Evolutionary conservation across 2,888 invertebrate species (phyloP).

Genomic region (Papilio gigon): DNA sequence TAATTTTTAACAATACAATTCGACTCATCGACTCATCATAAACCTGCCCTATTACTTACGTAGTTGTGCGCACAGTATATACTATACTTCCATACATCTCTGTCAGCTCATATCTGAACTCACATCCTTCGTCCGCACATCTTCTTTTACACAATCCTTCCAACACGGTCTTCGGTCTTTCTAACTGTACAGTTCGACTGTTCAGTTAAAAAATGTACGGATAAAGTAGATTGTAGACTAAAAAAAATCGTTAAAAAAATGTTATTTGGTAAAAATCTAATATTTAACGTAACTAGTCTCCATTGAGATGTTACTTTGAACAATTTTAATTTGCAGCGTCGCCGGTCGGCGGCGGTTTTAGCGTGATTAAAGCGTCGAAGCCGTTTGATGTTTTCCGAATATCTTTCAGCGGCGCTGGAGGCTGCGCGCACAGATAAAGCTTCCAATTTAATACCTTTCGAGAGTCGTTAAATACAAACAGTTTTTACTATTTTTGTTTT

Average conservation of each 20-base stretch:
- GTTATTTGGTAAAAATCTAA: background rate
- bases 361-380: slow-evolving; percentile 37
- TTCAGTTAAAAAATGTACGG: too few species aligned
- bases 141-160: too few species aligned
- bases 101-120: too few species aligned
- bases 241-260: background rate
- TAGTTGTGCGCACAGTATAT: too few species aligned
- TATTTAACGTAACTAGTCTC: background rate
- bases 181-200: too few species aligned
- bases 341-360: slow-evolving; percentile 32
- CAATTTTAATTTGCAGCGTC: slow-evolving; percentile 24
- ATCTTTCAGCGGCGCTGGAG: slow-evolving; percentile 28
- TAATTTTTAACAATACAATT: too few species aligned
- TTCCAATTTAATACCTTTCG: slow-evolving; percentile 33
- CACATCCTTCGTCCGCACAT: too few species aligned
- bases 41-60: too few species aligned
- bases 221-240: too few species aligned
- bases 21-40: too few species aligned
- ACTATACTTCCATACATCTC: too few species aligned
- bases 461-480: slow-evolving; percentile 25
- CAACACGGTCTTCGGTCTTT: too few species aligned
- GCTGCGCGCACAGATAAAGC: slow-evolving; percentile 39
- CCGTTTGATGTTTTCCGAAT: slow-evolving; percentile 36
- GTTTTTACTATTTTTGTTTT: slow-evolving; percentile 4
- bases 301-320: slow-evolving; percentile 25